phyloP scores from a whole-genome alignment of 2,797 vertebrate genomes.

The Siniperca obscura region DNA sequence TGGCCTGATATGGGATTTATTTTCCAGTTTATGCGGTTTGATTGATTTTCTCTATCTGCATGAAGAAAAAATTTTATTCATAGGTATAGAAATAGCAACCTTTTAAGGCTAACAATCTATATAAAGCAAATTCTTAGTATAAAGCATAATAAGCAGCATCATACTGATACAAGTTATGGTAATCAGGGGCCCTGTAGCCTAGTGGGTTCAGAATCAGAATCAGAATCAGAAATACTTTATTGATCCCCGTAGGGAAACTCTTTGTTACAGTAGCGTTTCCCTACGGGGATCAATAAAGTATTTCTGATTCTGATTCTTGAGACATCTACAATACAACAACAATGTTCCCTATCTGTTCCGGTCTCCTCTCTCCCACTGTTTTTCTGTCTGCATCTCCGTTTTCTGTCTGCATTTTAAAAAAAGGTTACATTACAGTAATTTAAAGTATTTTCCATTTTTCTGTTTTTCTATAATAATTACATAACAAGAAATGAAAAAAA shows the following conservation, averaged over 20 bases:
- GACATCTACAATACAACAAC: too few species aligned
- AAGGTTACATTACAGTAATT: neutral
- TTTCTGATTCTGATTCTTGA: too few species aligned
- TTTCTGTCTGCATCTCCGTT: neutral
- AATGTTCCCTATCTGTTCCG: too few species aligned
- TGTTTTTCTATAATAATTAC: neutral
- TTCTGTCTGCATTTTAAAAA: neutral
- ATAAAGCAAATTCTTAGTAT: neutral
- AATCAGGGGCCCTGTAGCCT: too few species aligned
- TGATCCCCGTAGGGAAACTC: too few species aligned
- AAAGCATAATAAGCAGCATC: too few species aligned
- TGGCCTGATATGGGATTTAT: slow-evolving; percentile 1
- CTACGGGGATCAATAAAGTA: too few species aligned
- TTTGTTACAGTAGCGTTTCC: too few species aligned
- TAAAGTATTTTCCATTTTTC: neutral
- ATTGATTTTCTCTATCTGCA: neutral
- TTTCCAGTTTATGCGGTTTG: neutral
- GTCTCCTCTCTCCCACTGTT: neutral
- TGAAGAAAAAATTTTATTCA: neutral
- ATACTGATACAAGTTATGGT: too few species aligned
- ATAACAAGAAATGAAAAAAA: neutral
- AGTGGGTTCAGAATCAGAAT: too few species aligned
- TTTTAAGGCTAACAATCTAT: too few species aligned
- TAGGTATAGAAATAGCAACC: neutral
- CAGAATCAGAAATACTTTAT: too few species aligned